Evolutionary conservation across 2,113 vertebrate genomes (phyloP).

Genomic region (Suricata suricatta): DNA sequence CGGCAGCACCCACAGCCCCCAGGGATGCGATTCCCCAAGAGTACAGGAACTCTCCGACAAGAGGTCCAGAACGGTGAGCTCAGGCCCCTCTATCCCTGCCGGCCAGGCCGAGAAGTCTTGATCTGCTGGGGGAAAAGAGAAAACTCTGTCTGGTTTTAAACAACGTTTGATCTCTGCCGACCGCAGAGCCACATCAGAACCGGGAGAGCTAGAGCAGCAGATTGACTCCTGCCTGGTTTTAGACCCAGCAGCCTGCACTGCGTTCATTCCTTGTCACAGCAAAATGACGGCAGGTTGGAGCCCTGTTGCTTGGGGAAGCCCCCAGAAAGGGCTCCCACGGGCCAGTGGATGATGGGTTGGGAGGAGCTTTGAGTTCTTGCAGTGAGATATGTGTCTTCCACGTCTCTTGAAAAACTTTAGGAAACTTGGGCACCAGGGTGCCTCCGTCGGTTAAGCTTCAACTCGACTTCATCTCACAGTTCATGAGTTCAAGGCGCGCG

Average conservation of each 20-base stretch:
- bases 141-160: neutral
- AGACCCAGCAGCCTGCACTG: neutral
- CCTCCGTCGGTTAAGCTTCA: too few relatives aligned
- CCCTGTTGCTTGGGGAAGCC: neutral
- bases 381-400: neutral
- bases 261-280: neutral
- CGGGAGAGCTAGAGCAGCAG: neutral
- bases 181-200: neutral
- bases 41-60: neutral
- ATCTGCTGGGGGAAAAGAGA: neutral
- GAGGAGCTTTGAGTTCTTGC: neutral
- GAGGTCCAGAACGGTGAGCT: neutral
- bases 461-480: too few relatives aligned
- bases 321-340: neutral
- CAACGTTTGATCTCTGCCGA: neutral
- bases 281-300: neutral
- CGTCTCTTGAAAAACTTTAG: neutral
- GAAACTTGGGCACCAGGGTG: too few relatives aligned
- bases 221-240: neutral
- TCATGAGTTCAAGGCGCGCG: too few relatives aligned
- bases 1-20: neutral
- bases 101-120: neutral
- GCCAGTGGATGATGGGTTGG: neutral
- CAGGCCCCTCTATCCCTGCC: neutral
- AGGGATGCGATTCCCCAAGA: neutral